These are phyloP conservation scores for Platycheirus albimanus DNA, from an alignment of 2,888 invertebrate species.

Conservation along the genomic window DNA sequence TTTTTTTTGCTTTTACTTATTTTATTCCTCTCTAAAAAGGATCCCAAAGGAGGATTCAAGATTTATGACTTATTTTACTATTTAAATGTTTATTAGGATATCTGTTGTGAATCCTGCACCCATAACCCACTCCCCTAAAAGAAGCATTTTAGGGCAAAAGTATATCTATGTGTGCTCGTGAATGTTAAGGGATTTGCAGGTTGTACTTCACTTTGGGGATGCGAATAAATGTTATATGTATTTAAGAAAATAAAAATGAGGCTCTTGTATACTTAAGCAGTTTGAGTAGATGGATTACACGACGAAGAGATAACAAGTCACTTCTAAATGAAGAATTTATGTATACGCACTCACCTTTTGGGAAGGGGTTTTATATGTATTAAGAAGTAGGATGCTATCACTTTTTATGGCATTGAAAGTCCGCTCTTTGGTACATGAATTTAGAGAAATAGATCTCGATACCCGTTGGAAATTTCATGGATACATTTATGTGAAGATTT, in stretches of 20 bases:
- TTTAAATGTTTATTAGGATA: slow-evolving; percentile 74
- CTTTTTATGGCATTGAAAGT: slow-evolving; percentile 55
- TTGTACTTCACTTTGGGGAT: slow-evolving; percentile 34
- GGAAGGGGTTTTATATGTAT: slow-evolving; percentile 3
- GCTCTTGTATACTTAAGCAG: slow-evolving; percentile 28
- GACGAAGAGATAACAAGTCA: slow-evolving; percentile 60
- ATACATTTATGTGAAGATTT: slow-evolving; percentile 15
- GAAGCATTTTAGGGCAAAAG: too few species aligned
- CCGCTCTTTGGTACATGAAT: slow-evolving; percentile 40
- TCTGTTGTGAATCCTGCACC: slow-evolving; percentile 43
- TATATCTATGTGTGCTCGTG: not conserved
- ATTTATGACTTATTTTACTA: slow-evolving; percentile 74
- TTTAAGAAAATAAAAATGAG: slow-evolving; percentile 24
- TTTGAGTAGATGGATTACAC: slow-evolving; percentile 63
- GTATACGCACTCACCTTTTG: slow-evolving; percentile 63
- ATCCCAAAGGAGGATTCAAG: slow-evolving; percentile 69
- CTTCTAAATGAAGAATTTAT: slow-evolving; percentile 61
- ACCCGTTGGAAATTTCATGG: slow-evolving; percentile 41
- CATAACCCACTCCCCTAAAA: not conserved
- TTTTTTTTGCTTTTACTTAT: slow-evolving; percentile 30
- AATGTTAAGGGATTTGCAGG: slow-evolving; percentile 45
- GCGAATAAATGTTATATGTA: slow-evolving; percentile 22
- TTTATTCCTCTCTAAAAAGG: slow-evolving; percentile 64
- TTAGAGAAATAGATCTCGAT: slow-evolving; percentile 1
- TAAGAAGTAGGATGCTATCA: slow-evolving; percentile 20